Evolutionary conservation across 2,888 invertebrate genomes (phyloP).

Genomic region (Dolomedes plantarius): DNA sequence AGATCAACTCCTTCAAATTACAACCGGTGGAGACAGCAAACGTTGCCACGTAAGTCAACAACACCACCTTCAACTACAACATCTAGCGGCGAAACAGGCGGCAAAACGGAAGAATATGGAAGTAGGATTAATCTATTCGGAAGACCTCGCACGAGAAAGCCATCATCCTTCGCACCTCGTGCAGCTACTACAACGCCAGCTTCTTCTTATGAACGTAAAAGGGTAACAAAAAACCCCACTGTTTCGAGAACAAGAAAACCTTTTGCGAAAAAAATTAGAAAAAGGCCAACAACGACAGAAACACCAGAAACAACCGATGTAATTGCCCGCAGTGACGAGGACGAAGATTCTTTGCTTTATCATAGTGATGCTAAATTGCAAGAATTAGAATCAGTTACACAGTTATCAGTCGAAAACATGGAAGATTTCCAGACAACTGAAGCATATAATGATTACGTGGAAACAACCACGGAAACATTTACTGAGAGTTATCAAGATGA

Average conservation of each 20-base stretch:
- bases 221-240: conserved; percentile 17
- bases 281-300: conserved; percentile 27
- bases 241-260: conserved; percentile 25
- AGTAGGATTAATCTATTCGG: conserved; percentile 65
- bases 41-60: neutral
- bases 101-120: conserved; percentile 51
- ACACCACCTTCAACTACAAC: neutral
- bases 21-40: conserved; percentile 28
- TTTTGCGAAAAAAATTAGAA: conserved; percentile 22
- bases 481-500: conserved; percentile 12
- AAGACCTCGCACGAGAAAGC: conserved; percentile 22
- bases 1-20: conserved; percentile 19
- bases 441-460: conserved; percentile 39
- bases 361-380: neutral
- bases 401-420: neutral
- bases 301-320: conserved; percentile 18
- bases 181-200: conserved; percentile 14
- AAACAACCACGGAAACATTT: conserved; percentile 21
- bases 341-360: conserved; percentile 2
- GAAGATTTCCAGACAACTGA: conserved; percentile 20
- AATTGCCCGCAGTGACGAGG: conserved; percentile 47
- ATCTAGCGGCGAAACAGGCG: neutral
- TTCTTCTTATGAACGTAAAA: conserved; percentile 14
- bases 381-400: neutral
- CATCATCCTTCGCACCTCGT: conserved; percentile 13